Percentiles rank a stretch among this genome's conserved stretches.
Conservation (phyloP, 2,797 vertebrate species). For the Enteromius thamalakanensis region DNA sequence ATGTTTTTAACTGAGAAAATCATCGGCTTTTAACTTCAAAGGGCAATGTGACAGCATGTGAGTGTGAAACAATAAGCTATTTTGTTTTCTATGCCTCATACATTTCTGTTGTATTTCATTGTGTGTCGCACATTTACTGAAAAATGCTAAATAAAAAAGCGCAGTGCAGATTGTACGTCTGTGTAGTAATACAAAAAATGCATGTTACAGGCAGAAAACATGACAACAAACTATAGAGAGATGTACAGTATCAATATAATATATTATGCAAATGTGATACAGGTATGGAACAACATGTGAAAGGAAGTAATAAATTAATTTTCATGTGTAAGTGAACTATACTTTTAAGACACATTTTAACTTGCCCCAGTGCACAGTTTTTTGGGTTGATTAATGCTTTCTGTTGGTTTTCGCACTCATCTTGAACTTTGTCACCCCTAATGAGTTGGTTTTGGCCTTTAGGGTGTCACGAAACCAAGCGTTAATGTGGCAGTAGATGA, state of each 20-base stretch:
- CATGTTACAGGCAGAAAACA: neutral
- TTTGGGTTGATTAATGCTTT: neutral
- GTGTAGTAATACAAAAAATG: conserved; percentile 12
- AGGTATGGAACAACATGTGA: neutral
- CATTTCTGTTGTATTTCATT: conserved; percentile 81
- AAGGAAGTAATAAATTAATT: neutral
- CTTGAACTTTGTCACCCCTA: conserved; percentile 45
- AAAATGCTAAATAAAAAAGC: conserved; percentile 76
- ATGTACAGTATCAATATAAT: neutral
- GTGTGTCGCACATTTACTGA: conserved; percentile 78
- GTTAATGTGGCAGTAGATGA: conserved; percentile 74
- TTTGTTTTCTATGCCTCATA: conserved; percentile 74
- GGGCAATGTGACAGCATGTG: conserved; percentile 52
- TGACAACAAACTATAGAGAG: neutral
- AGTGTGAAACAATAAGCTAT: conserved; percentile 55
- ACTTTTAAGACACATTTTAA: neutral
- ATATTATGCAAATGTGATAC: neutral
- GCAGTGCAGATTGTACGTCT: conserved; percentile 41
- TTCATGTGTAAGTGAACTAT: neutral
- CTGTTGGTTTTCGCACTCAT: conserved; percentile 47
- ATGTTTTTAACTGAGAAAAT: neutral
- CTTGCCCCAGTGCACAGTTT: neutral
- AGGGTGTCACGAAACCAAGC: conserved; percentile 65
- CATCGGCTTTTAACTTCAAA: conserved; percentile 20
- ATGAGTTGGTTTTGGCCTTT: conserved; percentile 53